These are phyloP conservation scores for Hirtodrosophila duncani DNA, from an alignment of 2,888 invertebrate genomes.

Conservation along the genomic window DNA sequence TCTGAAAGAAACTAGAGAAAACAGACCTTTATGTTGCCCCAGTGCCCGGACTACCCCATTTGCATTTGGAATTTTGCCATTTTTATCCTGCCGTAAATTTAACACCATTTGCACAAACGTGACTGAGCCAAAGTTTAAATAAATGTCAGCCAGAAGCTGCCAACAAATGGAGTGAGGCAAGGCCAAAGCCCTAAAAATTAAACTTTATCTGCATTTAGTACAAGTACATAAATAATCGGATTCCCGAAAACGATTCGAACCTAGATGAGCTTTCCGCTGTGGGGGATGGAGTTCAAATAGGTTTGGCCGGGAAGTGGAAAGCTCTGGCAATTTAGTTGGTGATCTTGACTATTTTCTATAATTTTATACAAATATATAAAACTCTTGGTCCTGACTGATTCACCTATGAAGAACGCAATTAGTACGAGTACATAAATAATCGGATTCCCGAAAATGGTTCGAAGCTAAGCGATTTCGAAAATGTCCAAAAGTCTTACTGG, in stretches of 20 bases:
- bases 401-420: no score
- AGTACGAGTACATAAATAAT: conserved; percentile 54
- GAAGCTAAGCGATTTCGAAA: background rate
- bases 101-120: conserved; percentile 50
- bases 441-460: conserved; percentile 1
- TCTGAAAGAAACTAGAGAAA: background rate
- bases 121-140: conserved; percentile 41
- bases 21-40: no score
- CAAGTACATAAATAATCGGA: conserved; percentile 49
- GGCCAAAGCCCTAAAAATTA: conserved; percentile 23
- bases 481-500: conserved; percentile 39
- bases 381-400: no score
- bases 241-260: background rate
- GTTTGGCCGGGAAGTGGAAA: no score
- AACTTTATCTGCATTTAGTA: conserved; percentile 57
- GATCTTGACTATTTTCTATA: no score
- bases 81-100: conserved; percentile 38
- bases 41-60: conserved; percentile 3
- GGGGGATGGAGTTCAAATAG: conserved; percentile 24
- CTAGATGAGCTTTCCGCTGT: conserved; percentile 1
- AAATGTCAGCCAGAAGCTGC: conserved; percentile 43
- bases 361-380: no score
- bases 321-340: no score
- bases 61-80: conserved; percentile 19
- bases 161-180: conserved; percentile 1